Evolutionary conservation across 2,888 invertebrate species (phyloP).

Genomic region (Calliphora vomitoria): DNA sequence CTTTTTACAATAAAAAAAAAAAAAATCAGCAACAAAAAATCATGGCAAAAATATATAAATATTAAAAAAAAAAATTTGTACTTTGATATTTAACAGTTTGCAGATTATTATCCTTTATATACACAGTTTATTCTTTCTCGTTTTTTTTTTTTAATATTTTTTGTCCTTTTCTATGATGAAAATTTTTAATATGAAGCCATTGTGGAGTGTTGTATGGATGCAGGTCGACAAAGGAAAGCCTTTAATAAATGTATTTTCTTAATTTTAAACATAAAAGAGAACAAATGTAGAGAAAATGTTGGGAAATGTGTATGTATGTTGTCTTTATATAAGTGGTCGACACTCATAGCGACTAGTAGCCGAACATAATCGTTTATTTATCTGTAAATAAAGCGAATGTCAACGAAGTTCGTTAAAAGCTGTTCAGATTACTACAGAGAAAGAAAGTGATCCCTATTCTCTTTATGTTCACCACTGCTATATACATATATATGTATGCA

Average conservation of each 20-base stretch:
- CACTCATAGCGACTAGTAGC: no score
- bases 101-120: conserved; percentile 61
- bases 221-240: background rate
- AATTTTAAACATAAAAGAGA: background rate
- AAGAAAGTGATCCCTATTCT: no score
- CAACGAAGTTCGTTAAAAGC: no score
- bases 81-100: conserved; percentile 58
- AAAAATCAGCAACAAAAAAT: conserved; percentile 41
- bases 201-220: background rate
- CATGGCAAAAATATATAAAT: conserved; percentile 10
- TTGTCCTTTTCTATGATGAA: conserved; percentile 22
- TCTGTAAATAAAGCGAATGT: no score
- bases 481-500: no score
- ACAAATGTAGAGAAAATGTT: no score
- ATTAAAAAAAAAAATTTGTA: conserved; percentile 35
- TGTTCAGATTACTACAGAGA: no score
- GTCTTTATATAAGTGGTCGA: no score
- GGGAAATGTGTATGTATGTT: no score
- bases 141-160: conserved; percentile 38
- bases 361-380: no score
- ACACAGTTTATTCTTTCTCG: background rate
- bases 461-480: no score
- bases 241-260: background rate
- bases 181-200: conserved; percentile 23
- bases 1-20: conserved; percentile 36